These are phyloP conservation scores for Holacanthella duospinosa DNA, from an alignment of 2,888 invertebrate species.

Conservation along the genomic window DNA sequence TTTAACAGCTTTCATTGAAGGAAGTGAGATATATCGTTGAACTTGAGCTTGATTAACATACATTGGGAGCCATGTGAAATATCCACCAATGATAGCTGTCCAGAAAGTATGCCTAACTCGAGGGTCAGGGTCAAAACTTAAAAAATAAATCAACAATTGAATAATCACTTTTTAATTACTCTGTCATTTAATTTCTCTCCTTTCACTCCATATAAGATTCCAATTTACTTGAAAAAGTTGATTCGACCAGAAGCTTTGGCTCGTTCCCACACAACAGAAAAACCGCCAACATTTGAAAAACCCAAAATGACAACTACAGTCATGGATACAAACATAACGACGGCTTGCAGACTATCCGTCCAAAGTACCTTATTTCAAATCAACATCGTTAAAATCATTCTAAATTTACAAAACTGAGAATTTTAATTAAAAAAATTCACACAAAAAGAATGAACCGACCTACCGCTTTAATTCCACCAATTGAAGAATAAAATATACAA, in stretches of 20 bases:
- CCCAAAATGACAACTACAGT: conserved; percentile 25
- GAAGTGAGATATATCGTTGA: conserved; percentile 35
- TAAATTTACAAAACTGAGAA: not conserved
- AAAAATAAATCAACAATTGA: conserved; percentile 5
- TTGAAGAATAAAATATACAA: conserved; percentile 35
- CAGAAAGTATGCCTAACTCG: conserved; percentile 29
- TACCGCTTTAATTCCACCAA: conserved; percentile 24
- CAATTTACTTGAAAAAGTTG: conserved; percentile 31
- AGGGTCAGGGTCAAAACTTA: conserved; percentile 30
- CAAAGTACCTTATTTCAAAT: conserved; percentile 13
- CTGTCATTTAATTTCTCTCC: not conserved
- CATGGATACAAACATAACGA: conserved; percentile 26
- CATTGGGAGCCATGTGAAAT: conserved; percentile 28
- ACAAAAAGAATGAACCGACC: not conserved
- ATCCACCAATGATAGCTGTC: conserved; percentile 30
- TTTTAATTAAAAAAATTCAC: not conserved
- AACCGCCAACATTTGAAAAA: conserved; percentile 25
- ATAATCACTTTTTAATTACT: too few species aligned
- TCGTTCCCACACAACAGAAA: conserved; percentile 23
- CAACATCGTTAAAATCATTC: not conserved
- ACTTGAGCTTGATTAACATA: conserved; percentile 36
- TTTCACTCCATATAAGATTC: too few species aligned
- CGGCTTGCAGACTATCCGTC: conserved; percentile 30
- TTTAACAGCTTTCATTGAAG: conserved; percentile 19
- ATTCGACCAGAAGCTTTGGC: conserved; percentile 20